A percentile compares a stretch with the other conserved stretches of the same genome.
Evolutionary conservation across 2,113 vertebrate genomes (phyloP).

Genomic region (Hemicordylus capensis): DNA sequence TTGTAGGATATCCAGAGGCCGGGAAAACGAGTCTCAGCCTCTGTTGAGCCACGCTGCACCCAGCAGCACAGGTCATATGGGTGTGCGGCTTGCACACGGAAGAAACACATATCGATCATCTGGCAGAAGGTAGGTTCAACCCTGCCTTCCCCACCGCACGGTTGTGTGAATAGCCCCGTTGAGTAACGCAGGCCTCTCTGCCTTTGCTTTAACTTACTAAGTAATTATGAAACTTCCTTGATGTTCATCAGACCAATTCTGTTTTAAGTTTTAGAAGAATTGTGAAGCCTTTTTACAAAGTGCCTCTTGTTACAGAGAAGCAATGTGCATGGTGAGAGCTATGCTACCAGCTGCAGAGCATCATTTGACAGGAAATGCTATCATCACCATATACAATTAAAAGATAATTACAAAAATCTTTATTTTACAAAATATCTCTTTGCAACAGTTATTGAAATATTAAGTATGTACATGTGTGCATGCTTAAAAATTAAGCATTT

Average conservation of each 20-base stretch:
- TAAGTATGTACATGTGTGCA: background rate
- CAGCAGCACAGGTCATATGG: no score
- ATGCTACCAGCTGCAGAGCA: background rate
- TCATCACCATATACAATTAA: background rate
- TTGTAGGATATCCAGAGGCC: no score
- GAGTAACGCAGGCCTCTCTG: no score
- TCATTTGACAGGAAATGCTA: background rate
- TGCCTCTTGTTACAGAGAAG: background rate
- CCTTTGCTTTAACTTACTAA: background rate
- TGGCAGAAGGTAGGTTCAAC: no score
- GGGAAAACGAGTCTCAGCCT: no score
- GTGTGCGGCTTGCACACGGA: no score
- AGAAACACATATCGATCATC: no score
- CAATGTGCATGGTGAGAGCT: background rate
- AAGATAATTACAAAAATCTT: constrained; percentile 34
- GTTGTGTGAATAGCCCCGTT: no score
- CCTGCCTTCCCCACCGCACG: no score
- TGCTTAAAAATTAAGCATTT: background rate
- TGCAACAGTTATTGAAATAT: constrained; percentile 11
- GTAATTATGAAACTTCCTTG: background rate
- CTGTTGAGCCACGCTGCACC: no score
- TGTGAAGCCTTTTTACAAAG: background rate
- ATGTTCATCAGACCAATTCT: background rate
- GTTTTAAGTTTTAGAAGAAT: background rate
- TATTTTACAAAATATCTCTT: constrained; percentile 29